These are phyloP conservation scores for Latrodectus hesperus DNA, from an alignment of 2,888 invertebrate species.

Conservation along the genomic window DNA sequence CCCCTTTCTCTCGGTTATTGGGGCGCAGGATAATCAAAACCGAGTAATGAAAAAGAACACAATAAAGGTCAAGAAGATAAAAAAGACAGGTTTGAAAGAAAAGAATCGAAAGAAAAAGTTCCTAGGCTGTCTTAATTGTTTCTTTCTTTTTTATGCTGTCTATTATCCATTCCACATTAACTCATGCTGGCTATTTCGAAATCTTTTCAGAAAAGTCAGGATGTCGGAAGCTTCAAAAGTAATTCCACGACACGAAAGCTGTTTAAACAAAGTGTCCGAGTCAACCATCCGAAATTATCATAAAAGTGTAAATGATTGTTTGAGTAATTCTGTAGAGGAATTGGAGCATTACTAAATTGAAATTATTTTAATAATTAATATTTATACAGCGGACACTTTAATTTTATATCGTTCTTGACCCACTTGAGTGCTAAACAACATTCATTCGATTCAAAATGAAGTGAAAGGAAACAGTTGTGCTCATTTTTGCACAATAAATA, in stretches of 20 bases:
- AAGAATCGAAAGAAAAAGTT: neutral
- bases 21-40: neutral
- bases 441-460: too few species aligned
- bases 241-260: neutral
- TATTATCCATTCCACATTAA: neutral
- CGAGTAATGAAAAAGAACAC: neutral
- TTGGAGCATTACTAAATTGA: neutral
- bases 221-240: neutral
- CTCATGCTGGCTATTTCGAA: neutral
- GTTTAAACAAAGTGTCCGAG: neutral
- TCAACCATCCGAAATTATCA: too few species aligned
- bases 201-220: neutral
- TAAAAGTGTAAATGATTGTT: too few species aligned
- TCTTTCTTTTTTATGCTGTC: neutral
- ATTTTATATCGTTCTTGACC: too few species aligned
- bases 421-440: too few species aligned
- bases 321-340: too few species aligned
- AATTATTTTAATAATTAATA: neutral
- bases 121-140: neutral
- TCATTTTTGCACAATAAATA: too few species aligned
- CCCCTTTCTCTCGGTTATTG: neutral
- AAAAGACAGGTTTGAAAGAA: neutral
- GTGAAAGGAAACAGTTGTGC: too few species aligned
- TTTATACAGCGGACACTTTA: too few species aligned
- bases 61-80: neutral